A percentile compares a stretch with the other conserved stretches of the same genome.
These are phyloP conservation scores for Nomada fucata DNA, from an alignment of 2,888 invertebrate genomes.

Conservation along the genomic window DNA sequence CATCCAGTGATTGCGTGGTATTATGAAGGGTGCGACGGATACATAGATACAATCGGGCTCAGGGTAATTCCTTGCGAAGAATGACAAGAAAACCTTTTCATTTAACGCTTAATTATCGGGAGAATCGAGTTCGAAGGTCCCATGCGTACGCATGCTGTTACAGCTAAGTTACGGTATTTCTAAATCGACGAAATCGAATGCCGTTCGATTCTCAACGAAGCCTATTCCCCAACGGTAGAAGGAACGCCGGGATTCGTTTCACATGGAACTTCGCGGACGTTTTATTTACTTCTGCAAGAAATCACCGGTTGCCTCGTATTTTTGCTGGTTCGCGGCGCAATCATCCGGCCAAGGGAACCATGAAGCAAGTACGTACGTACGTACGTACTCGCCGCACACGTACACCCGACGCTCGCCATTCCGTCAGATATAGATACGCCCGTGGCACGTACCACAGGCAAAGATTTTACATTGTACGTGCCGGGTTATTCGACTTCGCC, in stretches of 20 bases:
- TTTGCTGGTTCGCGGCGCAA: conserved; percentile 19
- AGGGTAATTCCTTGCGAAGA: too few species aligned
- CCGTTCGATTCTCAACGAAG: not conserved
- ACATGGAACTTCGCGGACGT: conserved; percentile 15
- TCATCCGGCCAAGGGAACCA: conserved; percentile 48
- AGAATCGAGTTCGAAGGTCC: too few species aligned
- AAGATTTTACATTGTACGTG: conserved; percentile 52
- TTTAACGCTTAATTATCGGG: too few species aligned
- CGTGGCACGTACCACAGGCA: conserved; percentile 27
- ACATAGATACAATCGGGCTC: too few species aligned
- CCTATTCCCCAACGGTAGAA: not conserved
- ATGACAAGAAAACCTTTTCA: too few species aligned
- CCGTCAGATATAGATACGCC: conserved; percentile 19
- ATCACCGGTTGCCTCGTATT: conserved; percentile 22
- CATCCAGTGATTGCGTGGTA: too few species aligned
- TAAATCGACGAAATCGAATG: too few species aligned
- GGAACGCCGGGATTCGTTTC: conserved; percentile 27
- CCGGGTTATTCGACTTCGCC: conserved; percentile 59
- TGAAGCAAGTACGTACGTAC: conserved; percentile 8
- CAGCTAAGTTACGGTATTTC: too few species aligned
- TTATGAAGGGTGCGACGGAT: too few species aligned
- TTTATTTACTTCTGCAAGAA: conserved; percentile 45
- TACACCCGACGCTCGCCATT: conserved; percentile 3
- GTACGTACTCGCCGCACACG: too few species aligned
- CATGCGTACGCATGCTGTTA: too few species aligned